These are phyloP conservation scores for Acomys russatus DNA, from an alignment of 2,797 vertebrate genomes.

Conservation along the genomic window DNA sequence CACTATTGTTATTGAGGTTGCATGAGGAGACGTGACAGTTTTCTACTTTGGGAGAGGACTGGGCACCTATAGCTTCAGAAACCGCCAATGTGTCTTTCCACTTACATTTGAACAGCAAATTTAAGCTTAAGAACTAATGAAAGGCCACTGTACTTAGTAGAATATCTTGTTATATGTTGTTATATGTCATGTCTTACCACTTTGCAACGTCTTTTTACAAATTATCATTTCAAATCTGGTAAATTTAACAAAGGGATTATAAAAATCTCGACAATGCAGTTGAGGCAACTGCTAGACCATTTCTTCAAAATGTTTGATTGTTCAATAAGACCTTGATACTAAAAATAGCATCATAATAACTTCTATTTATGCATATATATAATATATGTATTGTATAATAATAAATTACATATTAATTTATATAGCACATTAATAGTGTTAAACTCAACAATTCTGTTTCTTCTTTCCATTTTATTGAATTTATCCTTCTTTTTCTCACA, in stretches of 20 bases:
- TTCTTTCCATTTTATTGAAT: neutral
- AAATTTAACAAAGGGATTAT: neutral
- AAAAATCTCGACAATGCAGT: neutral
- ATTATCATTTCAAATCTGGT: neutral
- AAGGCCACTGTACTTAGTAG: too few species aligned
- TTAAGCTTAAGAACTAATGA: too few species aligned
- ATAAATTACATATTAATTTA: neutral
- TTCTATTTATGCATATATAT: neutral
- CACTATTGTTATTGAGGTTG: slow-evolving; percentile 86
- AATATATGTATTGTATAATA: neutral
- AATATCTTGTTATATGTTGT: neutral
- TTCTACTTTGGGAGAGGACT: slow-evolving; percentile 61
- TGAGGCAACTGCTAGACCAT: rapidly evolving
- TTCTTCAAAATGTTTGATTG: neutral
- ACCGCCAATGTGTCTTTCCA: too few species aligned
- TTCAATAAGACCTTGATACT: neutral
- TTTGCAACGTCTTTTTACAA: neutral
- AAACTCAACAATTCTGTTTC: neutral
- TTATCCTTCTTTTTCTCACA: neutral
- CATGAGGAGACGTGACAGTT: slow-evolving; percentile 86
- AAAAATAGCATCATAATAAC: too few species aligned
- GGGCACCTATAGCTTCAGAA: too few species aligned
- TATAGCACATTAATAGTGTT: neutral
- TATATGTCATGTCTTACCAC: neutral
- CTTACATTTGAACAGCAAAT: too few species aligned